These are phyloP conservation scores for Embidobia sp. DNA, from an alignment of 2,888 invertebrate species.

Conservation along the genomic window DNA sequence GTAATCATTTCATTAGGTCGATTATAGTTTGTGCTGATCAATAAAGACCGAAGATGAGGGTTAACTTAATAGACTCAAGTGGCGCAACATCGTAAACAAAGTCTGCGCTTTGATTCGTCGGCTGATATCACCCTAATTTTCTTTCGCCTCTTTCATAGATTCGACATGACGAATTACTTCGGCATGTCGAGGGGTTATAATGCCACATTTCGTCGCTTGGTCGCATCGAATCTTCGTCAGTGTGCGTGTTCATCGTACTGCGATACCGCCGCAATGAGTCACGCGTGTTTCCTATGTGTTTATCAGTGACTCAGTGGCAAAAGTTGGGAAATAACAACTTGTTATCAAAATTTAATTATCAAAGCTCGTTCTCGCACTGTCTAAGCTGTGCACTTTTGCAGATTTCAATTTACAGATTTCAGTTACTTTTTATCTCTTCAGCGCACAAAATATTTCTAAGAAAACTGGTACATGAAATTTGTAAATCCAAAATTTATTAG, in stretches of 20 bases:
- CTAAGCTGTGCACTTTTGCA: too few relatives aligned
- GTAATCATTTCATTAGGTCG: slow-evolving; percentile 38
- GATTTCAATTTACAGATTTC: too few relatives aligned
- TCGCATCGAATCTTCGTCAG: slow-evolving; percentile 2
- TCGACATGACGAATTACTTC: slow-evolving; percentile 9
- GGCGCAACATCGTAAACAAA: slow-evolving; percentile 39
- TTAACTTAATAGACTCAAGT: slow-evolving; percentile 50
- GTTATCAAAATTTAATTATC: background rate
- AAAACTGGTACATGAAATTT: too few relatives aligned
- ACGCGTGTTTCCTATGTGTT: slow-evolving; percentile 42
- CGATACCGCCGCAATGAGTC: slow-evolving; percentile 36
- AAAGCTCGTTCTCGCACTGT: too few relatives aligned
- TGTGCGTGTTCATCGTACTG: slow-evolving; percentile 38
- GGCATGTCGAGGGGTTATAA: background rate
- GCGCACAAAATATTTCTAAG: too few relatives aligned
- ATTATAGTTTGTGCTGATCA: slow-evolving; percentile 31
- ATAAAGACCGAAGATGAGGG: slow-evolving; percentile 32
- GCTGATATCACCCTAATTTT: slow-evolving; percentile 35
- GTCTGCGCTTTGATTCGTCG: slow-evolving; percentile 28
- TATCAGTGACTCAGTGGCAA: slow-evolving; percentile 32
- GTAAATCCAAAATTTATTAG: too few relatives aligned
- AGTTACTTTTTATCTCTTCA: too few relatives aligned
- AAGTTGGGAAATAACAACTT: background rate
- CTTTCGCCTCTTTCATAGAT: slow-evolving; percentile 6
- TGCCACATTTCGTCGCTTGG: slow-evolving; percentile 4